Base-by-base conservation (phyloP, 2,113 vertebrate genomes). In the Platysternon megacephalum region DNA sequence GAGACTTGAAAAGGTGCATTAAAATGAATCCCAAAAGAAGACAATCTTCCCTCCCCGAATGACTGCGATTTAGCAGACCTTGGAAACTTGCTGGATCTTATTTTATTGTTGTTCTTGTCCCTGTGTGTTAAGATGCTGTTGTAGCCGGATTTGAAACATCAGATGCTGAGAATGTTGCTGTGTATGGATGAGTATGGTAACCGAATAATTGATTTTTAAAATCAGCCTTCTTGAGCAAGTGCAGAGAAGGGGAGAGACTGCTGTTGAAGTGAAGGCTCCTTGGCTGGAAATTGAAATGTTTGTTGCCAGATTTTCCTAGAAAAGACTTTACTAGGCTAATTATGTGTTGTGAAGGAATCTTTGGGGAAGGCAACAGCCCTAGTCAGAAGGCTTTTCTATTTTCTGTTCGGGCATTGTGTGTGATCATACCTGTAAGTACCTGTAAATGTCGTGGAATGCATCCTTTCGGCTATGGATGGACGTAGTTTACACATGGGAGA, bases 361-460 rank as follows among this genome's bases (percentile, higher is more conserved):
- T 74, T 88, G 88, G 68, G 68, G 55, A 89, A 88, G 51, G 39
- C 81, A 44, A 79, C 11, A 56, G 16, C 17, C 74, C 82, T 52
- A 61, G 7, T 17, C 81, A 84, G 83, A 96, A 74, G 94, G 82
- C 14, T 28, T 84, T 61, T 82, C 6, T 93, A 72, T 21, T 92
- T 55, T 85, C 91, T 51, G 58, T 49, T 53, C 89, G 86, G 94
- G 93, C 96, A 95, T 29, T 19, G 14, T 82, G 79, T 85, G 39
- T 89, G 79, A 61, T 29, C n/a, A 9, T 7, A 82, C 42, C 28
- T 55, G 82, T 68, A 29, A 78, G 74, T 13, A 76, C 49, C 55
- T 92, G 72, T 84, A 84, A 80, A 90, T 78, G 49, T 80, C 86
- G 88, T 92, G 95, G 51, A 93, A 85, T 85, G 74, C 12, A 93